Conservation (phyloP, 2,113 vertebrate species). For the Nycticebus coucang region DNA sequence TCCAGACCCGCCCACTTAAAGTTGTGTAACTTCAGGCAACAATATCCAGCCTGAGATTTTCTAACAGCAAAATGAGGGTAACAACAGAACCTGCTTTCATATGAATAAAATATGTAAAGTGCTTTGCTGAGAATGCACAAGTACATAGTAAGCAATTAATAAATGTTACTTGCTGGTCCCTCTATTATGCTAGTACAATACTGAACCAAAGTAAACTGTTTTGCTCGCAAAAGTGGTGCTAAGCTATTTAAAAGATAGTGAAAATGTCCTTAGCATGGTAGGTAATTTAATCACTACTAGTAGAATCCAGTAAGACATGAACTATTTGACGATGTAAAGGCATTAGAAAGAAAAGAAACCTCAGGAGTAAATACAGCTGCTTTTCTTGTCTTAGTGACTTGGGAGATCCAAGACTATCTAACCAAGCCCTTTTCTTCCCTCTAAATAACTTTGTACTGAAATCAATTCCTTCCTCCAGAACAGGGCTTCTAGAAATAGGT, state of each 20-base stretch:
- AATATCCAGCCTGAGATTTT: not conserved
- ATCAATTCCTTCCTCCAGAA: not conserved
- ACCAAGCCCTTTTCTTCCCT: not conserved
- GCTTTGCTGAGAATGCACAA: not conserved
- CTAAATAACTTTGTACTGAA: not conserved
- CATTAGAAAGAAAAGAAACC: not conserved
- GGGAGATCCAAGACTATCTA: not conserved
- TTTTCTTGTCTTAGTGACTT: not conserved
- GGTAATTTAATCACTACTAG: constrained; percentile 4
- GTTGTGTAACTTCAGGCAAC: not conserved
- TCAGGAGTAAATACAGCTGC: not conserved
- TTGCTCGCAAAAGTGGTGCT: not conserved
- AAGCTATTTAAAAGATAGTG: not conserved
- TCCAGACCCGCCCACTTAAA: not conserved
- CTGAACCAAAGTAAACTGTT: not conserved
- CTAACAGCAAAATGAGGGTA: not conserved
- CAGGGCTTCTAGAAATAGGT: not conserved
- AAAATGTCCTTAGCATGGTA: not conserved
- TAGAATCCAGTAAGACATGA: not conserved
- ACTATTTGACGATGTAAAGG: not conserved
- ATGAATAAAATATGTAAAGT: not conserved
- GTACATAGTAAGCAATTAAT: not conserved
- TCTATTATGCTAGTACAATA: not conserved
- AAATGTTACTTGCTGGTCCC: not conserved
- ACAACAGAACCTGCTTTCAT: not conserved